Conservation (phyloP, 2,888 invertebrate genomes). For the Stenichneumon culpator region DNA sequence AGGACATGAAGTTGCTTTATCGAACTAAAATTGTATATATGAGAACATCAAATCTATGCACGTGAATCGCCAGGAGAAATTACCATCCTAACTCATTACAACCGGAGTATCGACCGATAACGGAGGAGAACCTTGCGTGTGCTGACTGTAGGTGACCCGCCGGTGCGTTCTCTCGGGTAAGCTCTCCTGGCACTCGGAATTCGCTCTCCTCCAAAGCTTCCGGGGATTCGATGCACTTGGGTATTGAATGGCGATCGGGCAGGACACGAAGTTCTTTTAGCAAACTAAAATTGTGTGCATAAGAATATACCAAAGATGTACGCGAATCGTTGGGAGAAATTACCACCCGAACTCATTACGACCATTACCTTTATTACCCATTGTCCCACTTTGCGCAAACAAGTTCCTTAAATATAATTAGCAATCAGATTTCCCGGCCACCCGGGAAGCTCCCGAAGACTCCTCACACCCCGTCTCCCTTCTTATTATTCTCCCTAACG, state of each 20-base stretch:
- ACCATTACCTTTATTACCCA: constrained; percentile 40
- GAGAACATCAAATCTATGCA: neutral
- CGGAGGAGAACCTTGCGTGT: neutral
- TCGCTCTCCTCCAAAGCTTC: constrained; percentile 18
- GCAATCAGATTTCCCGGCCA: constrained; percentile 56
- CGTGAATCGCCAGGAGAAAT: neutral
- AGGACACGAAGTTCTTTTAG: constrained; percentile 14
- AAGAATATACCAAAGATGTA: neutral
- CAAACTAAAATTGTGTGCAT: neutral
- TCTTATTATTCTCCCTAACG: constrained; percentile 44
- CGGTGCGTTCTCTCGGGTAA: constrained; percentile 28
- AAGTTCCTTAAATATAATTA: constrained; percentile 48
- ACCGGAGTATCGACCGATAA: constrained; percentile 47
- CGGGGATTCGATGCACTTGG: neutral
- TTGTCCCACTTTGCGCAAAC: constrained; percentile 3
- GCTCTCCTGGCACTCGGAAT: constrained; percentile 37
- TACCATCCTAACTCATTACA: neutral
- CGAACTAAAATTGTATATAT: no score
- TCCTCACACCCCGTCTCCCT: constrained; percentile 2
- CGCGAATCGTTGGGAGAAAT: neutral
- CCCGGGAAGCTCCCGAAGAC: neutral
- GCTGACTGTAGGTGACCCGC: constrained; percentile 49
- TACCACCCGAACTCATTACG: neutral
- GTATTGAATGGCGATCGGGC: neutral
- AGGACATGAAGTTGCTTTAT: no score